A percentile compares a stretch with the other conserved stretches of the same genome.
Conservation (phyloP, 2,888 invertebrate species). For the Cepaea hortensis region DNA sequence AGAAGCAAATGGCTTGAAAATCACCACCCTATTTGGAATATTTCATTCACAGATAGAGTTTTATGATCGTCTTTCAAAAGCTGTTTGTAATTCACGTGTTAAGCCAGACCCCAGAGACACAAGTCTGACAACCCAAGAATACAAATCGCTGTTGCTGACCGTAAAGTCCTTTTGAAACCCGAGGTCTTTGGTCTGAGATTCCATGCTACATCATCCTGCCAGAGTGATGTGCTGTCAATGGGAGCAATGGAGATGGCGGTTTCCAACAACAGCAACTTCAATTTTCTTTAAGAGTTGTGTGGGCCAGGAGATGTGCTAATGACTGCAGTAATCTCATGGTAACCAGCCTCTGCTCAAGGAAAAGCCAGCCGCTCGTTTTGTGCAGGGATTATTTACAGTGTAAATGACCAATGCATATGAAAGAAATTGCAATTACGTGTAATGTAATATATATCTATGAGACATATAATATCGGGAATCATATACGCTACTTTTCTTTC, state of each 20-base stretch:
- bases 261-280: background rate
- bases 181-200: background rate
- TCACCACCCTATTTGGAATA: too few species aligned
- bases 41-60: too few species aligned
- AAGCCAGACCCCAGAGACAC: background rate
- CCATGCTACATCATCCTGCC: background rate
- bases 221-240: background rate
- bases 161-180: background rate
- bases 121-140: background rate
- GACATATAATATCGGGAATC: too few species aligned
- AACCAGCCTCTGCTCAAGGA: background rate
- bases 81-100: background rate
- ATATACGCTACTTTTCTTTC: too few species aligned
- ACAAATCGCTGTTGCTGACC: background rate
- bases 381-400: background rate
- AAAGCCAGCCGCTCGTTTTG: background rate
- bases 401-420: background rate
- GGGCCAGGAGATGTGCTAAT: background rate
- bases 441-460: too few species aligned
- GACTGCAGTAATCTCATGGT: slow-evolving; percentile 12
- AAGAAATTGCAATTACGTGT: too few species aligned
- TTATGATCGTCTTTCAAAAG: too few species aligned
- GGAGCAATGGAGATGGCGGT: background rate
- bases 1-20: too few species aligned
- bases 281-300: background rate